phyloP scores from a whole-genome alignment of 2,888 invertebrate genomes.

The Linyphia triangularis region DNA sequence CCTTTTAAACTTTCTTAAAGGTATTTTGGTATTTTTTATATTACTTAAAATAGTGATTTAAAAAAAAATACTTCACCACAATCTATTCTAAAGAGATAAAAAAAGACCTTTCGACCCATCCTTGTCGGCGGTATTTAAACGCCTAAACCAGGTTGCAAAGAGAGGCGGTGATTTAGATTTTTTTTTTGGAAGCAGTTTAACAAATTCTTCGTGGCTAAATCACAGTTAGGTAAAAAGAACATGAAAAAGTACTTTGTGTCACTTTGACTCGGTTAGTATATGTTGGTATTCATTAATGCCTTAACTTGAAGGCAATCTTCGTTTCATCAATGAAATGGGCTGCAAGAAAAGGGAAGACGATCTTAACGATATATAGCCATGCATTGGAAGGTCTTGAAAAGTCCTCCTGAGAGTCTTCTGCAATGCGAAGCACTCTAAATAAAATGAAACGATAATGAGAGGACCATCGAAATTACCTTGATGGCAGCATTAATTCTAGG shows the following conservation, averaged over 20 bases:
- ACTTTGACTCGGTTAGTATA: constrained; percentile 28
- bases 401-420: constrained; percentile 1
- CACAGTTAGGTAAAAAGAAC: not conserved
- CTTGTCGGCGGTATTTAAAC: too few relatives aligned
- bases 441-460: constrained; percentile 48
- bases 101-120: too few relatives aligned
- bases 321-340: constrained; percentile 42
- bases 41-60: too few relatives aligned
- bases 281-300: constrained; percentile 31
- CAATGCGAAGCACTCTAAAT: constrained; percentile 37
- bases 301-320: constrained; percentile 16
- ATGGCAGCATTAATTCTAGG: constrained; percentile 25
- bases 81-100: too few relatives aligned
- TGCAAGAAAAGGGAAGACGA: not conserved
- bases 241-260: not conserved
- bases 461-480: constrained; percentile 38
- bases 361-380: constrained; percentile 12
- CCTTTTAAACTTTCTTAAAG: too few relatives aligned
- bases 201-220: not conserved
- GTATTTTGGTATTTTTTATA: too few relatives aligned
- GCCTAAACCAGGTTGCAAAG: too few relatives aligned
- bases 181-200: not conserved
- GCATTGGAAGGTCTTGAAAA: not conserved
- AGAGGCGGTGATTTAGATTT: too few relatives aligned
- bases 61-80: too few relatives aligned